A percentile compares a stretch with the other conserved stretches of the same genome.
These are phyloP conservation scores for Ornithoptera priamus DNA, from an alignment of 2,888 invertebrate genomes.

Conservation along the genomic window DNA sequence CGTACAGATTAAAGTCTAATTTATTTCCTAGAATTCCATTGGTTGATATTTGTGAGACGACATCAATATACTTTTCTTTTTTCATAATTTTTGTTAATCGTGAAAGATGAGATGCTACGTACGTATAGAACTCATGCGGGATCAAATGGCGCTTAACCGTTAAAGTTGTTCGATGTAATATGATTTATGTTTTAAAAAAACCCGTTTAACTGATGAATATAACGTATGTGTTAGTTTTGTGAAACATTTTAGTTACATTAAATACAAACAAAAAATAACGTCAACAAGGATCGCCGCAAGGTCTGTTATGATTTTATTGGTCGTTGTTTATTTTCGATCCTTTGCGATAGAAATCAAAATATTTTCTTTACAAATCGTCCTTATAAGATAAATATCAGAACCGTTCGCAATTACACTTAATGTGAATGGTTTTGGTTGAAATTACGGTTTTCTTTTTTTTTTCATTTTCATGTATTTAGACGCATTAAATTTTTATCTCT, in stretches of 20 bases:
- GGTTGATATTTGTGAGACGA: conserved; percentile 18
- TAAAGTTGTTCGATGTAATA: conserved; percentile 5
- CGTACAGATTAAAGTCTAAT: conserved; percentile 68
- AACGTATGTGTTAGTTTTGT: conserved; percentile 26
- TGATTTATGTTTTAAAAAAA: conserved; percentile 23
- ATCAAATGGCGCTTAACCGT: conserved; percentile 19
- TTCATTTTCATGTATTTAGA: conserved; percentile 35
- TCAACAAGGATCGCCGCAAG: not conserved
- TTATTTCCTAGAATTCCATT: conserved; percentile 51
- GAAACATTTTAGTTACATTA: conserved; percentile 13
- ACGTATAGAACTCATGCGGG: conserved; percentile 11
- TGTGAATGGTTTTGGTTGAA: conserved; percentile 30
- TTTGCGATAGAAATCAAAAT: not conserved
- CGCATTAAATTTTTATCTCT: conserved; percentile 40
- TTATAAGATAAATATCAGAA: conserved; percentile 3
- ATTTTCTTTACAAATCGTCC: not conserved
- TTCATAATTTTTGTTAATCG: conserved; percentile 27
- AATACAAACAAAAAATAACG: not conserved
- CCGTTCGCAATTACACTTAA: not conserved
- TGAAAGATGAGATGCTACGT: conserved; percentile 28
- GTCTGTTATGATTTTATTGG: not conserved
- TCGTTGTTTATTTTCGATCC: conserved; percentile 1
- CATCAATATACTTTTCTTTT: conserved; percentile 12
- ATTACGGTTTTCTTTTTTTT: conserved; percentile 35
- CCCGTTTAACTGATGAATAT: conserved; percentile 20